These are phyloP conservation scores for Tokudaia tokunoshimensis DNA, from an alignment of 2,797 vertebrate species.

Conservation along the genomic window DNA sequence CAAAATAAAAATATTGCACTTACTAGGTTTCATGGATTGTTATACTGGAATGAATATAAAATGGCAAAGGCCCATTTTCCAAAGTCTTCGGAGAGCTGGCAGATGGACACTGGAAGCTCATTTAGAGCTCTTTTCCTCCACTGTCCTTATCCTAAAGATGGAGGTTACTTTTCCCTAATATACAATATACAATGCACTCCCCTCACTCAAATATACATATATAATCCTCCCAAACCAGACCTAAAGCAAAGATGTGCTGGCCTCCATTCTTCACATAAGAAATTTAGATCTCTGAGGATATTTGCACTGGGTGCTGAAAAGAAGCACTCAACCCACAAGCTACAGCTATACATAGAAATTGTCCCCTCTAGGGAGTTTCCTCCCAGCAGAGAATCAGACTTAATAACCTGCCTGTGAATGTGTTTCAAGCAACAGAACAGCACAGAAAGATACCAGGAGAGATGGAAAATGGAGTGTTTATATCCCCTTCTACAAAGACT, in stretches of 20 bases:
- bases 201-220: not conserved
- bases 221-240: not conserved
- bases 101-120: conserved; percentile 31
- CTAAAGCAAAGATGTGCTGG: not conserved
- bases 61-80: not conserved
- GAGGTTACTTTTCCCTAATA: not conserved
- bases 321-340: conserved; percentile 52
- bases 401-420: conserved; percentile 61
- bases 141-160: not conserved
- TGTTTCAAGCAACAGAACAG: conserved; percentile 67
- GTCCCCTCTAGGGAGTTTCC: conserved; percentile 61
- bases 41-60: conserved; percentile 32
- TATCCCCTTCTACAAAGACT: conserved; percentile 43
- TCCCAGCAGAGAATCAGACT: conserved; percentile 63
- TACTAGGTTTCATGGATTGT: conserved; percentile 7
- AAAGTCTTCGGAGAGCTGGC: not conserved
- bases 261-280: not conserved
- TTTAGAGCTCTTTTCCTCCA: conserved; percentile 3
- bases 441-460: conserved; percentile 50
- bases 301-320: conserved; percentile 6
- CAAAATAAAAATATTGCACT: conserved; percentile 12
- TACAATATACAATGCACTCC: not conserved
- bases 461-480: conserved; percentile 50
- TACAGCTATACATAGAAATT: conserved; percentile 59
- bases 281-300: conserved; percentile 52